Evolutionary conservation across 2,888 invertebrate genomes (phyloP).

Genomic region (Hypomecis atomaria): DNA sequence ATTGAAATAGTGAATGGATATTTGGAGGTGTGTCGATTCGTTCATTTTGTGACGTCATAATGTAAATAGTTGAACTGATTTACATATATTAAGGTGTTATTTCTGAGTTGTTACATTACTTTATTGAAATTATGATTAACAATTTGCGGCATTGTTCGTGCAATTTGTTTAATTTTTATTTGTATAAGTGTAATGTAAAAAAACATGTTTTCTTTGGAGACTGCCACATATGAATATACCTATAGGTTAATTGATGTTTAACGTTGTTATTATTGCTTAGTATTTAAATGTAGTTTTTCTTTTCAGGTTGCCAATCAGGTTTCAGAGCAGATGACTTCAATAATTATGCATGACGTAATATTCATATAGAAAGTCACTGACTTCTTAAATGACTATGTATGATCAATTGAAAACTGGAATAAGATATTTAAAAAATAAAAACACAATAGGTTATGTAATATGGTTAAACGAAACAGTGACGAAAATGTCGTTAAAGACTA

Average conservation of each 20-base stretch:
- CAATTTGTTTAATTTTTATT: no score
- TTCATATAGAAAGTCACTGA: no score
- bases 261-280: no score
- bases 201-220: no score
- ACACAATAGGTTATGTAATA: background rate
- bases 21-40: slow-evolving; percentile 12
- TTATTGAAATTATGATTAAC: no score
- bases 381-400: no score
- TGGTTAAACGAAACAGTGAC: slow-evolving; percentile 1
- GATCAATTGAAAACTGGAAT: no score
- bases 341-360: no score
- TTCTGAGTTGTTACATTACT: background rate
- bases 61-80: background rate
- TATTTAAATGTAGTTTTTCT: background rate
- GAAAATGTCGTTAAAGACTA: background rate
- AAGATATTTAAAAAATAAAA: background rate
- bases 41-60: background rate
- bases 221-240: no score
- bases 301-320: background rate
- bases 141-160: no score
- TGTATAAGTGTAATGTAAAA: no score
- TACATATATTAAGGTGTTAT: background rate
- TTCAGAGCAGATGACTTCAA: background rate
- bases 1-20: slow-evolving; percentile 5
- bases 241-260: no score